These are phyloP conservation scores for Drosophila neocordata DNA, from an alignment of 1,140 invertebrate genomes.

Conservation along the genomic window DNA sequence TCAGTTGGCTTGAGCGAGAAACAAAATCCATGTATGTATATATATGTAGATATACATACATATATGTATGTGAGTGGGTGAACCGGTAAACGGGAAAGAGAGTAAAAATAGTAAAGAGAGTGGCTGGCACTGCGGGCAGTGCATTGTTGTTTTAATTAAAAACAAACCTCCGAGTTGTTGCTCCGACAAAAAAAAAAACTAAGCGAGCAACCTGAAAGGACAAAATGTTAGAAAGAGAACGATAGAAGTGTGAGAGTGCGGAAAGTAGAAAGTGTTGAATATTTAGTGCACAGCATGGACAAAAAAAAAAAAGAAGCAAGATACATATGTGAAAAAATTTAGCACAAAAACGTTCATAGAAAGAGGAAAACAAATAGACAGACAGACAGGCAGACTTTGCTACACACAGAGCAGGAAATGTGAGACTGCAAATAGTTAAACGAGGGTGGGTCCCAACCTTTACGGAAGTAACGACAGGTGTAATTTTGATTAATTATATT, in stretches of 20 bases:
- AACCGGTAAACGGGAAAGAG: constrained; percentile 29
- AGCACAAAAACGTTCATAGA: constrained; percentile 45
- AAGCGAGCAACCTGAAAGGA: constrained; percentile 59
- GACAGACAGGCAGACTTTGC: neutral
- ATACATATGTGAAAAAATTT: constrained; percentile 35
- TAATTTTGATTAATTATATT: too few species aligned
- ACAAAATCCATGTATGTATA: constrained; percentile 45
- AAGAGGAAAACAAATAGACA: constrained; percentile 19
- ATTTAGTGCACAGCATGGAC: constrained; percentile 60
- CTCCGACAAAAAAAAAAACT: constrained; percentile 45
- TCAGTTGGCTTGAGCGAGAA: constrained; percentile 59
- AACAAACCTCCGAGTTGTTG: constrained; percentile 64
- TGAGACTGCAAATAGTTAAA: constrained; percentile 1
- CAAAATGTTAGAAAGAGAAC: neutral
- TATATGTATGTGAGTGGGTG: constrained; percentile 4
- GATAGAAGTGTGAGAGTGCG: constrained; percentile 17
- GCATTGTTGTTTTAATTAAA: constrained; percentile 80
- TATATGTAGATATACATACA: constrained; percentile 2
- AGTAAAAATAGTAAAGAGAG: neutral
- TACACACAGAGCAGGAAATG: constrained; percentile 15
- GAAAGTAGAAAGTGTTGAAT: constrained; percentile 64
- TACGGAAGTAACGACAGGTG: too few species aligned
- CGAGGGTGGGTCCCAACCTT: neutral
- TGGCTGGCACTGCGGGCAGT: constrained; percentile 46
- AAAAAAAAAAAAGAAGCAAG: constrained; percentile 17